A percentile compares a stretch with the other conserved stretches of the same genome.
phyloP scores from a whole-genome alignment of 2,888 invertebrate genomes.

The Bembecia ichneumoniformis region DNA sequence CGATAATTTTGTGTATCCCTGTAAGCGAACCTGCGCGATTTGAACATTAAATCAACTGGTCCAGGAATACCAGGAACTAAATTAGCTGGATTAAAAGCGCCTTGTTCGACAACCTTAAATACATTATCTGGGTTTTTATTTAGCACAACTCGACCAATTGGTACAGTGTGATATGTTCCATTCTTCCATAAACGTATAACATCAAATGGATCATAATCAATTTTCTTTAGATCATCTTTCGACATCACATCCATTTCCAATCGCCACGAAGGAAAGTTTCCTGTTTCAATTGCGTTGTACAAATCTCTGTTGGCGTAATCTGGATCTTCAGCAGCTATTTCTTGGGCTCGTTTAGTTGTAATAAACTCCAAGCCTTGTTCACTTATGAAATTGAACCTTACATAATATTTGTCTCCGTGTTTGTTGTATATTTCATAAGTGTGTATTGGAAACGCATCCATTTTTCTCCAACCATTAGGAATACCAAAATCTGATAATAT shows the following conservation, averaged over 20 bases:
- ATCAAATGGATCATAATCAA: slow-evolving; percentile 48
- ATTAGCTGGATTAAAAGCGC: slow-evolving; percentile 39
- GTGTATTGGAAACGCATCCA: slow-evolving; percentile 91
- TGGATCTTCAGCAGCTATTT: slow-evolving; percentile 77
- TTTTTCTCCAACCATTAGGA: slow-evolving; percentile 88
- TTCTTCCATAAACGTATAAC: slow-evolving; percentile 42
- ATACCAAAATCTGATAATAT: slow-evolving; percentile 88
- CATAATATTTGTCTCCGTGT: slow-evolving; percentile 76
- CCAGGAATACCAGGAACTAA: slow-evolving; percentile 53
- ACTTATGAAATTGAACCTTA: slow-evolving; percentile 89
- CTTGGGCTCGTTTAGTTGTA: slow-evolving; percentile 69
- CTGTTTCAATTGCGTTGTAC: slow-evolving; percentile 82
- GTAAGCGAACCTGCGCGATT: slow-evolving; percentile 33
- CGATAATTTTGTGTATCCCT: slow-evolving; percentile 42
- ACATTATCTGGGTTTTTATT: slow-evolving; percentile 37
- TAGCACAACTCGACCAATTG: slow-evolving; percentile 35
- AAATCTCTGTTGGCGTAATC: slow-evolving; percentile 86
- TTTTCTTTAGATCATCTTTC: slow-evolving; percentile 23
- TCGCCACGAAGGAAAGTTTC: slow-evolving; percentile 54
- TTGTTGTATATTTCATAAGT: slow-evolving; percentile 86
- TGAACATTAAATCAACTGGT: slow-evolving; percentile 37
- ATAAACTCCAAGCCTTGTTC: slow-evolving; percentile 86
- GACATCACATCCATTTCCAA: slow-evolving; percentile 44
- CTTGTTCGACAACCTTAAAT: slow-evolving; percentile 33
- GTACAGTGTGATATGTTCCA: slow-evolving; percentile 35